These are phyloP conservation scores for Dendrophyllia cribrosa DNA, from an alignment of 64 coral and sea anemone species.

Conservation along the genomic window DNA sequence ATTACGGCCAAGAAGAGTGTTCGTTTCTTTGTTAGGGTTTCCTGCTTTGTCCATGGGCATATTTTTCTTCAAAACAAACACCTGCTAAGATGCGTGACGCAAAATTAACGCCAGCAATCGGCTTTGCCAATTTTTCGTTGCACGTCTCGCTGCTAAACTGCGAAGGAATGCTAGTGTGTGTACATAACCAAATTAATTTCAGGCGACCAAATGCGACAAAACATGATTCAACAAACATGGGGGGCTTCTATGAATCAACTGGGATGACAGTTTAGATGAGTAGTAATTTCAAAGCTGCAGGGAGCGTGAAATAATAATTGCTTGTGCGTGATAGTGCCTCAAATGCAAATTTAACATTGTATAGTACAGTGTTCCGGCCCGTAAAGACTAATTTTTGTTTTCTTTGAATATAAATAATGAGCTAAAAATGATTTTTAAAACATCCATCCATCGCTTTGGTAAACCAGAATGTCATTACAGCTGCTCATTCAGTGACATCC, in stretches of 20 bases:
- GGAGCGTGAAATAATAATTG: slow-evolving; percentile 2
- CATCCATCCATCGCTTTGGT: too few species aligned
- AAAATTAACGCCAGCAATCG: slow-evolving; percentile 19
- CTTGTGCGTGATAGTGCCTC: neutral
- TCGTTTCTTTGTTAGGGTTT: slow-evolving; percentile 41
- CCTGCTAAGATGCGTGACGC: slow-evolving; percentile 15
- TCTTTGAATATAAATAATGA: too few species aligned
- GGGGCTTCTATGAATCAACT: slow-evolving; percentile 24
- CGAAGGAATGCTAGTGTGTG: slow-evolving; percentile 29
- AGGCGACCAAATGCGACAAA: slow-evolving; percentile 24
- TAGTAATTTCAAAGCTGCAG: neutral
- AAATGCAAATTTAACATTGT: slow-evolving; percentile 5
- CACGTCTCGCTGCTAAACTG: neutral
- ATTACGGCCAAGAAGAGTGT: slow-evolving; percentile 39
- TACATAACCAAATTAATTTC: slow-evolving; percentile 45
- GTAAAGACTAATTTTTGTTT: too few species aligned
- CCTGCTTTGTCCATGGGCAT: slow-evolving; percentile 46
- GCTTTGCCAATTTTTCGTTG: neutral
- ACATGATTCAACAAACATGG: slow-evolving; percentile 45
- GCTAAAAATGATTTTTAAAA: too few species aligned
- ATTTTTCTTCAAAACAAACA: slow-evolving; percentile 57
- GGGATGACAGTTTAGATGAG: slow-evolving; percentile 7
- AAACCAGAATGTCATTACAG: too few species aligned
- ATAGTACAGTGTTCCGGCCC: neutral
- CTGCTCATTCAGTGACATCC: too few species aligned